Evolutionary conservation across 2,797 vertebrate genomes (phyloP).

Genomic region (Scomberomorus guttatus): DNA sequence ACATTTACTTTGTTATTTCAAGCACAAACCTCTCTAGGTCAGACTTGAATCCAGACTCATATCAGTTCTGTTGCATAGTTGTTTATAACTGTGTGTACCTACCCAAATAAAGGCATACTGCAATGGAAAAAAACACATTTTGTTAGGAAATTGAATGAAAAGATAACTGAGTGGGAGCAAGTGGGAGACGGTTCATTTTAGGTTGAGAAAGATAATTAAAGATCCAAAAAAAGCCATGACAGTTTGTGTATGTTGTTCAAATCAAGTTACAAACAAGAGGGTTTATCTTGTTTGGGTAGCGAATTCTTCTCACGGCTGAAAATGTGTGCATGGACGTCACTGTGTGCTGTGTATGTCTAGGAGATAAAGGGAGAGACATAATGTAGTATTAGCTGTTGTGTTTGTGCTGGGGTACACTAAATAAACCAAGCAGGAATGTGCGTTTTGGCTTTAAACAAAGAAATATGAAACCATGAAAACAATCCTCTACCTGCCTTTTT

Average conservation of each 20-base stretch:
- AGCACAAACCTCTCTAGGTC: not conserved
- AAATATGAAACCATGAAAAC: constrained; percentile 40
- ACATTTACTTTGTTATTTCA: not conserved
- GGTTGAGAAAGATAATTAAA: constrained; percentile 72
- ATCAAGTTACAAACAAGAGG: constrained; percentile 67
- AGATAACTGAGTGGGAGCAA: constrained; percentile 21
- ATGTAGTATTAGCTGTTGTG: constrained; percentile 53
- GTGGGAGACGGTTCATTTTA: constrained; percentile 50
- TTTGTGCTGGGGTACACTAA: constrained; percentile 48
- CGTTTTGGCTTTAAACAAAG: constrained; percentile 50
- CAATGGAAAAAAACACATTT: constrained; percentile 19
- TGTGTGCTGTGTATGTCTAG: constrained; percentile 25
- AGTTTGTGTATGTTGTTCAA: constrained; percentile 72
- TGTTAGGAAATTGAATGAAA: constrained; percentile 44
- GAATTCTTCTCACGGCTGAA: constrained; percentile 60
- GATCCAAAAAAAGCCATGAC: constrained; percentile 66
- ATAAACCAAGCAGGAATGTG: constrained; percentile 55
- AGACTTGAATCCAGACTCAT: not conserved
- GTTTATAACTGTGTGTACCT: constrained; percentile 6
- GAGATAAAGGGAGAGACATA: not conserved
- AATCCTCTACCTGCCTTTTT: not conserved
- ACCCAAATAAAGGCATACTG: constrained; percentile 42
- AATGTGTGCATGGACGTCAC: constrained; percentile 4
- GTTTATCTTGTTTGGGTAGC: constrained; percentile 69
- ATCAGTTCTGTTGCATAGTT: not conserved